Evolutionary conservation across 1,140 invertebrate genomes (phyloP).

Genomic region (Eciton burchellii): DNA sequence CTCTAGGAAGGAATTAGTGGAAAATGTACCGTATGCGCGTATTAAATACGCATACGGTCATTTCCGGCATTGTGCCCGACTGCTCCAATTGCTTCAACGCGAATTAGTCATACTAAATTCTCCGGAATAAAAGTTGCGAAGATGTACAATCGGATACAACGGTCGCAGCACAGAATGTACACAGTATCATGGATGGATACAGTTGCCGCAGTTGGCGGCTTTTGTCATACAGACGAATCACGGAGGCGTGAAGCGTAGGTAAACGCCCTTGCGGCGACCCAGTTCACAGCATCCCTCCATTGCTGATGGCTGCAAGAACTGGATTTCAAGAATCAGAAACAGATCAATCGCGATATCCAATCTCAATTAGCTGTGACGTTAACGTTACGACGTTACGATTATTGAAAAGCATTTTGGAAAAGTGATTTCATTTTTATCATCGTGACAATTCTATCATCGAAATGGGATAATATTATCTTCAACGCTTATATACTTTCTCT

Average conservation of each 20-base stretch:
- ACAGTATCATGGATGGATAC: constrained; percentile 20
- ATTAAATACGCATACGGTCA: not conserved
- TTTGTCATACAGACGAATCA: constrained; percentile 15
- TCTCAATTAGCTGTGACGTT: too few relatives aligned
- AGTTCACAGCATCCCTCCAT: constrained; percentile 14
- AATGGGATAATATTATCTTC: too few relatives aligned
- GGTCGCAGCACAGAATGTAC: not conserved
- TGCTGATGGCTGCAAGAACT: not conserved
- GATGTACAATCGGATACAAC: not conserved
- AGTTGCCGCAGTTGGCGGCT: not conserved
- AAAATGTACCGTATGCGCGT: too few relatives aligned
- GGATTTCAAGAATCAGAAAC: constrained; percentile 21
- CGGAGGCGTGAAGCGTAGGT: constrained; percentile 47
- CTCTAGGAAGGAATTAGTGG: not conserved
- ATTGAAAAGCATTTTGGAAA: too few relatives aligned
- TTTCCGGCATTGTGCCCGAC: not conserved
- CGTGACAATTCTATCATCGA: too few relatives aligned
- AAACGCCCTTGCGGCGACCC: constrained; percentile 56
- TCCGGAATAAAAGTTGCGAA: not conserved
- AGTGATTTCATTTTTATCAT: too few relatives aligned
- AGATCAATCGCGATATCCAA: not conserved
- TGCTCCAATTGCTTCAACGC: not conserved
- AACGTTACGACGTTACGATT: not conserved
- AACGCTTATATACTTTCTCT: too few relatives aligned
- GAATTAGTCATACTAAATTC: not conserved